A percentile compares a stretch with the other conserved stretches of the same genome.
phyloP scores from a whole-genome alignment of 2,888 invertebrate species.

The Melinaea marsaeus region DNA sequence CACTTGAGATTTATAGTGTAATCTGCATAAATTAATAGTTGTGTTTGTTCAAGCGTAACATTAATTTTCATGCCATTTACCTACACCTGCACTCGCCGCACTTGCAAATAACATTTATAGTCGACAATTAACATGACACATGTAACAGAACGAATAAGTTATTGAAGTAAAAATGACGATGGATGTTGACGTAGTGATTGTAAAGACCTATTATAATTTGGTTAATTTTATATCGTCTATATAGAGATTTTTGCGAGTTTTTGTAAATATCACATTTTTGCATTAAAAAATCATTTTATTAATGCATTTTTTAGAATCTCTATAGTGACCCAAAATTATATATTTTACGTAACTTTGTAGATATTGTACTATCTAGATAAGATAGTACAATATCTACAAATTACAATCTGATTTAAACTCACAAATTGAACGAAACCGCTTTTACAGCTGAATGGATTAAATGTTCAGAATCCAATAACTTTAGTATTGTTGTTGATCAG shows the following conservation, averaged over 20 bases:
- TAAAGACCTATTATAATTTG: no score
- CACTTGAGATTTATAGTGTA: not conserved
- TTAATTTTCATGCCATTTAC: constrained; percentile 7
- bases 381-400: not conserved
- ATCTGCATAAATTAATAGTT: constrained; percentile 4
- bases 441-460: not conserved
- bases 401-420: not conserved
- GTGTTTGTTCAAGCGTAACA: constrained; percentile 1
- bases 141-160: not conserved
- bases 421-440: not conserved
- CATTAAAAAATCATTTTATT: no score
- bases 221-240: no score
- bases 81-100: constrained; percentile 3
- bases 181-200: no score
- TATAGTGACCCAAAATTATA: no score
- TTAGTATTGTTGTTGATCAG: not conserved
- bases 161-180: not conserved
- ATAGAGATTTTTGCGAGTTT: no score
- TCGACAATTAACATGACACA: constrained; percentile 1
- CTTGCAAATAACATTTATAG: constrained; percentile 7
- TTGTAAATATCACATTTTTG: no score
- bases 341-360: no score
- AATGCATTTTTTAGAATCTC: no score
- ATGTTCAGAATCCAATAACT: not conserved
- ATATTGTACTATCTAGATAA: no score